A percentile compares a stretch with the other conserved stretches of the same genome.
Conservation (phyloP, 2,888 invertebrate genomes). For the Trissolcus japonicus region DNA sequence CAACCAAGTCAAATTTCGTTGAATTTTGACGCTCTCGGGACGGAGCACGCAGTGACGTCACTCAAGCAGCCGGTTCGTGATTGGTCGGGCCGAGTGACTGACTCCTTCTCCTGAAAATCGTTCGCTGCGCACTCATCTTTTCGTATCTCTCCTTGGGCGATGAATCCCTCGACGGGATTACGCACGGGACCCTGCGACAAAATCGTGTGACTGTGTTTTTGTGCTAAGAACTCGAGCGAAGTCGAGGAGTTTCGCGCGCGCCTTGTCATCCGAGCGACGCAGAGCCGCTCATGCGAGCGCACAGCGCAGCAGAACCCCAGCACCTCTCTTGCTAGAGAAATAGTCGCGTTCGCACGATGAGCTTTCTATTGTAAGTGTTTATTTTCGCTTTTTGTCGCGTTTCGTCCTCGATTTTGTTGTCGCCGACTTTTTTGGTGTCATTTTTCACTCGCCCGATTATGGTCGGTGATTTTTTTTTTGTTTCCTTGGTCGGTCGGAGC, state of each 20-base stretch:
- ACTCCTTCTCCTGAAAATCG: background rate
- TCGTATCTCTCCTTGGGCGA: conserved; percentile 13
- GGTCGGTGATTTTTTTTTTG: too few relatives aligned
- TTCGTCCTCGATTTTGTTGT: background rate
- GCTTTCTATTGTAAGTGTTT: conserved; percentile 73
- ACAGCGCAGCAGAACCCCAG: conserved; percentile 2
- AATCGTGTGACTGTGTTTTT: conserved; percentile 25
- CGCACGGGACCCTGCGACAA: conserved; percentile 21
- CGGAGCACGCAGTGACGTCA: background rate
- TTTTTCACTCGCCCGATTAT: too few relatives aligned
- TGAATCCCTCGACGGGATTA: conserved; percentile 22
- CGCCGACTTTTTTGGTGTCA: too few relatives aligned
- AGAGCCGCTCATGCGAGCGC: conserved; percentile 16
- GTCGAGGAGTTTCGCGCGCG: conserved; percentile 10
- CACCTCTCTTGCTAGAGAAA: conserved; percentile 44
- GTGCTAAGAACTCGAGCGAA: conserved; percentile 8
- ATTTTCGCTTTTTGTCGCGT: background rate
- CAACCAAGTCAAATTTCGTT: too few relatives aligned
- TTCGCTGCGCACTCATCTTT: conserved; percentile 34
- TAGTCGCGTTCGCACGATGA: conserved; percentile 68
- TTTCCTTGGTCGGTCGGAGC: too few relatives aligned
- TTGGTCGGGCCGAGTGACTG: conserved; percentile 6
- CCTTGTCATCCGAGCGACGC: conserved; percentile 12
- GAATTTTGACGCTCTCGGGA: too few relatives aligned
- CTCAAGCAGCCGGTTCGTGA: background rate